Evolutionary conservation across 2,888 invertebrate species (phyloP), one percentile per base, ranked within the genome.

Genomic region (Artemia sinica): DNA sequence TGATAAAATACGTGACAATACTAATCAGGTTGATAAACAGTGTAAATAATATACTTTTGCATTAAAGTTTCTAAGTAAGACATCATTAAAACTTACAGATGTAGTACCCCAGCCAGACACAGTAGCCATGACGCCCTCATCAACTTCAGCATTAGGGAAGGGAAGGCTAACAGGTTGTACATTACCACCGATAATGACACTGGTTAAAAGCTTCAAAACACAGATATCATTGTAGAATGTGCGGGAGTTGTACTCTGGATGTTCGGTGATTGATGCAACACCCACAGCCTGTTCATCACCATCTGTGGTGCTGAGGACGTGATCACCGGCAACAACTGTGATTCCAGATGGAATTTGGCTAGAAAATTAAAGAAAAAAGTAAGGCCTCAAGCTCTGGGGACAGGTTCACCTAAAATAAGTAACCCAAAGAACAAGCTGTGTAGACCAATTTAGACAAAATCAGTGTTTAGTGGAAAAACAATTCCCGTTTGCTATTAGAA

Each of bases 211-310:
- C 73, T 82, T 82, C 7, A 88, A 74, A 3, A 88, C 75, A 0
- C 86, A 87, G 70, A 88, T 85, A 73, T 88, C 88, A 74, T 88
- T 79, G 41, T 13, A 49, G 50, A 50, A 66, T 14, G 70, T 70
- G n/a, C n/a, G n/a, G 6, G 69, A 50, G 48, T 66, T 51, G 58
- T 66, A 70, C 2, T 70, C 18, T 10, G 66, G 51, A 52, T 70
- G 68, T 58, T 68, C 68, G 52, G 51, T 66, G 66, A 66, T 49
- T 11, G 50, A 48, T 18, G 49, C 18, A 12, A 70, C 70, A 12
- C 10, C n/a, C 8, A 50, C n/a, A 11, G 49, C 28, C 51, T 70
- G 70, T 51, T 70, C 70, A 14, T 65, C 18, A 52, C 70, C 68
- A 14, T 67, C 67, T 10, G 18, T 52, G 9, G 49, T n/a, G 52